phyloP scores from a whole-genome alignment of 2,888 invertebrate species.

The Harpalus rufipes region DNA sequence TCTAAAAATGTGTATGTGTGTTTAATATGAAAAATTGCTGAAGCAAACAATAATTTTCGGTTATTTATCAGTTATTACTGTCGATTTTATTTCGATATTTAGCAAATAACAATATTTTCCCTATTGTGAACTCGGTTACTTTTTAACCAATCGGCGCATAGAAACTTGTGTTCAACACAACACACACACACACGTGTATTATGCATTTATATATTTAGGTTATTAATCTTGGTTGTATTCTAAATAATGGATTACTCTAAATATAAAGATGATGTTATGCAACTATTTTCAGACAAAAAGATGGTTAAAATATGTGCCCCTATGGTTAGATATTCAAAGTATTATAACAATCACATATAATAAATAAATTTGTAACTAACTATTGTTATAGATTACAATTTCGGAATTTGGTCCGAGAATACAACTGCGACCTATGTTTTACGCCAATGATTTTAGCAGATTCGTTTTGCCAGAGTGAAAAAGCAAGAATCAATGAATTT shows the following conservation, averaged over 20 bases:
- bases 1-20: no score
- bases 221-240: background rate
- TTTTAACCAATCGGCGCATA: background rate
- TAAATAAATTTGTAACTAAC: constrained; percentile 19
- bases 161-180: background rate
- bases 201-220: background rate
- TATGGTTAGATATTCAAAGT: constrained; percentile 97
- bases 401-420: constrained; percentile 86
- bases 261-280: constrained; percentile 77
- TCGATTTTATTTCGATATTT: no score
- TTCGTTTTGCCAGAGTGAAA: constrained; percentile 92
- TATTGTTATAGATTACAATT: constrained; percentile 84
- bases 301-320: constrained; percentile 93
- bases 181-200: background rate
- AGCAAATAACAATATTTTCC: no score
- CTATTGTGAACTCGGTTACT: no score
- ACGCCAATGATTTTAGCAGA: constrained; percentile 98
- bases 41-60: no score
- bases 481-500: constrained; percentile 92
- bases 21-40: no score
- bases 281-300: constrained; percentile 83
- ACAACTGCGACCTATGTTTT: constrained; percentile 93
- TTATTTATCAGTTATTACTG: no score
- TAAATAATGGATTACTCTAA: constrained; percentile 15
- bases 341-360: constrained; percentile 71